These are phyloP conservation scores for Opisthocomus hoazin DNA, from an alignment of 2,113 vertebrate species.

Conservation along the genomic window DNA sequence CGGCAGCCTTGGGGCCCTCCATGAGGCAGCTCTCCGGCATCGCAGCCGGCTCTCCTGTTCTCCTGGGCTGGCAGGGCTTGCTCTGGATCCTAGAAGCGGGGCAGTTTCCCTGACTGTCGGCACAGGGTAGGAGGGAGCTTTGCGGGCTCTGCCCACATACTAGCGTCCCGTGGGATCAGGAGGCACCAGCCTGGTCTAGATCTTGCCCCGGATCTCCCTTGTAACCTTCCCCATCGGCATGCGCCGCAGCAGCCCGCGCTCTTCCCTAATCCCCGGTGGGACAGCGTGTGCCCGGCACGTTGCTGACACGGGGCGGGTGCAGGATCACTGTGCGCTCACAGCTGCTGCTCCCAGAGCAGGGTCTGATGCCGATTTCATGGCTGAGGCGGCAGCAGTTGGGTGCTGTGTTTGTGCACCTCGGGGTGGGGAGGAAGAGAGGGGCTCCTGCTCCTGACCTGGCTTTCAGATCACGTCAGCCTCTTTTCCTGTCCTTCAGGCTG, in stretches of 20 bases:
- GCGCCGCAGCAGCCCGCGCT: neutral
- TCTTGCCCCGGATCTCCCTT: neutral
- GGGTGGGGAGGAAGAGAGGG: neutral
- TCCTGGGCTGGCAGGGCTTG: neutral
- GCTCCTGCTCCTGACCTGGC: neutral
- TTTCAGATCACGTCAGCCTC: neutral
- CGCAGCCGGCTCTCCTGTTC: neutral
- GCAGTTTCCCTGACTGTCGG: neutral
- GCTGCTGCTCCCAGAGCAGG: neutral
- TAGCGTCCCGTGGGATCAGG: neutral
- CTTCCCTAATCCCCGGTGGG: neutral
- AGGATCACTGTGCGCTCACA: neutral
- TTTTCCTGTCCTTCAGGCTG: conserved; percentile 60
- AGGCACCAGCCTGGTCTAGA: neutral
- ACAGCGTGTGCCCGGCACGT: neutral
- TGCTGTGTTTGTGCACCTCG: neutral
- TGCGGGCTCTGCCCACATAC: neutral
- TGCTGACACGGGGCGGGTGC: neutral
- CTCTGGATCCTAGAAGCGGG: neutral
- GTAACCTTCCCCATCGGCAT: neutral
- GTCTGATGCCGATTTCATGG: neutral
- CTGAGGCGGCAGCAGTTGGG: neutral
- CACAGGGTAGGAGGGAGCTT: neutral
- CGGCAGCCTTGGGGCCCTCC: neutral
- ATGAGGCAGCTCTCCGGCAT: neutral